These are phyloP conservation scores for Ceratitis capitata DNA, from an alignment of 1,140 invertebrate species.

Conservation along the genomic window DNA sequence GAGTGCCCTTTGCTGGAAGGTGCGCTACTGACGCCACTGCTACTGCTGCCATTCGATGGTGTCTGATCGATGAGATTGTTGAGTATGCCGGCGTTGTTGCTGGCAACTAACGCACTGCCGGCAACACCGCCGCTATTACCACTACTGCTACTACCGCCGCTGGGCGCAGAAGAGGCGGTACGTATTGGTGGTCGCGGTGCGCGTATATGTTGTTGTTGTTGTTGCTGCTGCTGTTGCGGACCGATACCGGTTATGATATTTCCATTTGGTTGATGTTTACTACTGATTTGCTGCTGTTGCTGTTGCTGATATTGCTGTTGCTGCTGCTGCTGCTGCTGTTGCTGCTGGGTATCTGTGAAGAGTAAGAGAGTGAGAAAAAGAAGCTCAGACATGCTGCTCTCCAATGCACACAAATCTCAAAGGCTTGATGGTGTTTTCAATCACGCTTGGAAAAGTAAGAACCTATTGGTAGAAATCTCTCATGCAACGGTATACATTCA, in stretches of 20 bases:
- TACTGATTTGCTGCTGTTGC: conserved; percentile 53
- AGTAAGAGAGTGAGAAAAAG: neutral
- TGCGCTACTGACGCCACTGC: conserved; percentile 67
- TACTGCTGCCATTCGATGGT: conserved; percentile 66
- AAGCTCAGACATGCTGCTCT: neutral
- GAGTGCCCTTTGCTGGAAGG: conserved; percentile 68
- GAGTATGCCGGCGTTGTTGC: conserved; percentile 41
- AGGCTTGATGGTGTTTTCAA: too few species aligned
- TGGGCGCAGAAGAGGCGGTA: conserved; percentile 55
- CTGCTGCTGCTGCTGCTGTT: conserved; percentile 53
- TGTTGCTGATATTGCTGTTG: conserved; percentile 56
- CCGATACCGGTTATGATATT: conserved; percentile 54
- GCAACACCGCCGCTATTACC: conserved; percentile 55
- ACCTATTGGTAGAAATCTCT: too few species aligned
- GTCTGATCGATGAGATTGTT: conserved; percentile 59
- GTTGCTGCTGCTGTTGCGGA: conserved; percentile 44
- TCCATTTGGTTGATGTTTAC: conserved; percentile 61
- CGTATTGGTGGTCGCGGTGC: conserved; percentile 62
- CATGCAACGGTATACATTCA: neutral
- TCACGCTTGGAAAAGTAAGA: too few species aligned
- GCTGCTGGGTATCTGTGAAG: conserved; percentile 41
- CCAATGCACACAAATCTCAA: too few species aligned
- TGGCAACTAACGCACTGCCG: conserved; percentile 53
- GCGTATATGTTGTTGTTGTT: conserved; percentile 56
- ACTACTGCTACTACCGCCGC: conserved; percentile 65